Conservation (phyloP, 1,140 invertebrate genomes). For the Yoshiicerus persimilis region DNA sequence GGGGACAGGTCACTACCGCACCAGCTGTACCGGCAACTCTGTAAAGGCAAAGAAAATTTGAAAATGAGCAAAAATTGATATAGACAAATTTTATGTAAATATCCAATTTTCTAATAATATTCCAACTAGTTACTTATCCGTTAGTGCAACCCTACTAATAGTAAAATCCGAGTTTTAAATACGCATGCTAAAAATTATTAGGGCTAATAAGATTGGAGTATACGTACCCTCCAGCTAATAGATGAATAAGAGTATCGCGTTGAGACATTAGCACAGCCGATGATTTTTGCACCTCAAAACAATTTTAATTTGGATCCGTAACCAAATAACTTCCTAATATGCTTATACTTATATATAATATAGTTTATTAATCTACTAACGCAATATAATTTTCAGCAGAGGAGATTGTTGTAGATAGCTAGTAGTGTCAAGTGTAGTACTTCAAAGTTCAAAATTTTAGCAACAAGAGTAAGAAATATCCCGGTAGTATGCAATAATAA, state of each 20-base stretch:
- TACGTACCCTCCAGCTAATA: slow-evolving; percentile 81
- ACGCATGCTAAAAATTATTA: slow-evolving; percentile 24
- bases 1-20: slow-evolving; percentile 93
- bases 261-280: slow-evolving; percentile 50
- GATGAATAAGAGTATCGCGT: slow-evolving; percentile 79
- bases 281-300: slow-evolving; percentile 38
- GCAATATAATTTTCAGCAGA: background rate
- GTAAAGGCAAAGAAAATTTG: slow-evolving; percentile 50
- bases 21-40: slow-evolving; percentile 94
- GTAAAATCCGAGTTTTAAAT: too few species aligned
- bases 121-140: too few species aligned
- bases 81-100: background rate
- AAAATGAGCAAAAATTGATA: slow-evolving; percentile 27
- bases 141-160: too few species aligned
- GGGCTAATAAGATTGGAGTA: background rate
- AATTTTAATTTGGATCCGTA: slow-evolving; percentile 34
- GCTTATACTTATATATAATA: background rate
- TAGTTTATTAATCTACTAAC: background rate
- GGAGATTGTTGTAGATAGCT: background rate
- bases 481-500: background rate
- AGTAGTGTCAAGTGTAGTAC: too few species aligned
- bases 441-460: too few species aligned
- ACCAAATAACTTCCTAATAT: background rate
- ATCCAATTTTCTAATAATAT: too few species aligned
- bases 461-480: background rate